Evolutionary conservation across 2,888 invertebrate genomes (phyloP), one percentile per base, ranked within the genome.

Genomic region (Drosophila anomalata): DNA sequence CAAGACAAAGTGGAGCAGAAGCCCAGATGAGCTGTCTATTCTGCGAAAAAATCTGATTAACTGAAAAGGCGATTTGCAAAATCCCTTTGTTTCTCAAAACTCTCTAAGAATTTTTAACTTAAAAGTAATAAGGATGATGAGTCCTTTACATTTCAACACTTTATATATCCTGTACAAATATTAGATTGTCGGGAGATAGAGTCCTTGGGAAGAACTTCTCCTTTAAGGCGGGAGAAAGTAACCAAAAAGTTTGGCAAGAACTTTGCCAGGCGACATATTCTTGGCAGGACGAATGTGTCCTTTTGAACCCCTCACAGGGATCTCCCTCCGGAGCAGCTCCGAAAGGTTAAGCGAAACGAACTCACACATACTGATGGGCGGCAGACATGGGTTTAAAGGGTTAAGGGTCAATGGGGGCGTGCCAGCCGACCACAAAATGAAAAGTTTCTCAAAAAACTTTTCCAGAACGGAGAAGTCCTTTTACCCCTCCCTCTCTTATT

Each of bases 341-440:
- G 36, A 69, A 68, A 81, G 81, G 86, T 81, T 85, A 81, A 81
- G 79, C 79, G 81, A 85, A 70, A 77, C 81, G 86, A 81, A 77
- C 81, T 69, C 47, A 48, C 68, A 24, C 22, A 39, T 5, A 39
- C 67, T 67, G 69, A 68, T 68, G 68, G 63, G 63, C 51, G 65
- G 65, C 67, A 44, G 56, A 50, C 66, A 66, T 48, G 66, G 66
- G 66, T 67, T 11, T 66, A 65, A 54, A 65, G 65, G 67, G 65
- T 65, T 36, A 44, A 12, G 51, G 63, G 65, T 57, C 53, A 57
- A 61, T 54, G 72, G 66, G 60, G 47, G 61, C 51, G 74, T 67
- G 70, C 62, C 71, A 51, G 51, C 58, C 62, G 80, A 62, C 81
- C 81, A 76, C 77, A 79, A 77, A 81, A 79, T 81, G 79, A 78